These are phyloP conservation scores for Onthophagus taurus DNA, from an alignment of 1,140 invertebrate genomes.

Conservation along the genomic window DNA sequence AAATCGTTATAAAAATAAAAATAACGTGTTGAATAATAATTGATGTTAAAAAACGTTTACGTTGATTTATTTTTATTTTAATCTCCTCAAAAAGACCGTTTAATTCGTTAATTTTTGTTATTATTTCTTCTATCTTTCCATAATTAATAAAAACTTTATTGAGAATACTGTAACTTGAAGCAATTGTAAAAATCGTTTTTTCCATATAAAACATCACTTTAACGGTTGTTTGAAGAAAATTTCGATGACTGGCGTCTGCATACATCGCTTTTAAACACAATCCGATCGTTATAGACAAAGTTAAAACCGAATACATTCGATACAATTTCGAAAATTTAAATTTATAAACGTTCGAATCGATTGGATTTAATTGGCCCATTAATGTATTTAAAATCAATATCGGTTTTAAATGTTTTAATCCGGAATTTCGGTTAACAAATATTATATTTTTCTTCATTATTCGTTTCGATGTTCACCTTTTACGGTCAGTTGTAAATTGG, in stretches of 20 bases:
- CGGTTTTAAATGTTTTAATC: conserved; percentile 2
- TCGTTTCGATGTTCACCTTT: too few relatives aligned
- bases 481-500: too few relatives aligned
- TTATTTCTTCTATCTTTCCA: background rate
- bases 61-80: background rate
- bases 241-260: background rate
- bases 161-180: background rate
- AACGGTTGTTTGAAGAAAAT: background rate
- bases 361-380: background rate
- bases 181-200: background rate
- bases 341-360: background rate
- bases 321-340: background rate
- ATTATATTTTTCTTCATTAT: too few relatives aligned
- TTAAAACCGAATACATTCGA: background rate
- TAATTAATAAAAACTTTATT: conserved; percentile 1
- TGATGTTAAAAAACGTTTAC: background rate
- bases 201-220: background rate
- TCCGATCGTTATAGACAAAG: background rate
- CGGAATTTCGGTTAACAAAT: too few relatives aligned
- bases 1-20: background rate
- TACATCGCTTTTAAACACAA: background rate
- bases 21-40: background rate
- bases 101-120: background rate
- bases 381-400: background rate
- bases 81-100: background rate